Evolutionary conservation across 2,797 vertebrate species (phyloP), one percentile per base, ranked within the genome.

Genomic region (Coluber constrictor): DNA sequence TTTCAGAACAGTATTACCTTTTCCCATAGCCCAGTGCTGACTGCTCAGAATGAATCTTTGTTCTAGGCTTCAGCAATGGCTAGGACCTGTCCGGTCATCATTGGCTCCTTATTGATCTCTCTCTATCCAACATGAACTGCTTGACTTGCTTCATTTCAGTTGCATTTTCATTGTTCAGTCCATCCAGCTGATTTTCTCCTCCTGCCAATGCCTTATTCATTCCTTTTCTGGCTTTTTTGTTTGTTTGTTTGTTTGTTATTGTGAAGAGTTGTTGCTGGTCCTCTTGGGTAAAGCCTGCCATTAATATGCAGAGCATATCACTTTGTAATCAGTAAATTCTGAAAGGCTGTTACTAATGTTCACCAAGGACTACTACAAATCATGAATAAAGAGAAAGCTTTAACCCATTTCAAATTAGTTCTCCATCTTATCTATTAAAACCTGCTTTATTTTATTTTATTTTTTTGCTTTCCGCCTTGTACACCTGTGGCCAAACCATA

Each of bases 271-370:
- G 92, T 93, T 94, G 93, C 86, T 94, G 92, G 95, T 93, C 86
- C 97, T 97, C 96, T 93, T 29, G 94, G 95, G 97, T 96, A 93
- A 95, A 95, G 95, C 95, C 94, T 97, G 95, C 96, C 97, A 95
- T 98, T 98, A 98, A 98, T 96, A 98, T 98, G 97, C 98, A 97
- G 93, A 97, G 95, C 96, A 90, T 96, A 95, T 96, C 96, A 88
- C 95, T 96, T 96, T 97, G 97, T 96, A 98, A 98, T 98, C 98
- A 98, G 97, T 97, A 94, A 27, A 96, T 97, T 97, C 95, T 98
- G 97, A 98, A 98, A 98, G 97, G 95, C 96, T 98, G 96, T 98
- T 98, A 96, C 96, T 97, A 97, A 97, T 97, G 95, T 97, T 98
- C 97, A 98, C 96, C 3, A 95, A 97, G 97, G 97, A 97, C 93